phyloP scores from a whole-genome alignment of 2,888 invertebrate species.

The Deroplatys truncata region DNA sequence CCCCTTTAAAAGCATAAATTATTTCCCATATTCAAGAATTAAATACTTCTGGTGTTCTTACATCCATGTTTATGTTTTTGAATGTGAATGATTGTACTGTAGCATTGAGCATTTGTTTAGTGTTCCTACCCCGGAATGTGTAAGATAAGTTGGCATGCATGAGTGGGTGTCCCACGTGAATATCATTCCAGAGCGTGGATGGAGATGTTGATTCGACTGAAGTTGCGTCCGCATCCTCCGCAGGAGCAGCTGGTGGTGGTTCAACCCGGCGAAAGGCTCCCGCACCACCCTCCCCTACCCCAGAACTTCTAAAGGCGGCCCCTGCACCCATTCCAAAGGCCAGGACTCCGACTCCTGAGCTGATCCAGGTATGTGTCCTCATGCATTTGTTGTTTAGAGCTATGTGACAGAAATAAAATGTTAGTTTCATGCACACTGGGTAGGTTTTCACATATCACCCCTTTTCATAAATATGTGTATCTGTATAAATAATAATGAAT shows the following conservation, averaged over 20 bases:
- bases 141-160: conserved; percentile 9
- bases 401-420: neutral
- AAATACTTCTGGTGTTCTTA: neutral
- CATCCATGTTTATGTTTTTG: neutral
- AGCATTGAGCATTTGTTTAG: neutral
- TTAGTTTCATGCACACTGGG: too few species aligned
- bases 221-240: conserved; percentile 31
- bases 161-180: conserved; percentile 27
- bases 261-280: conserved; percentile 27
- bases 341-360: conserved; percentile 44
- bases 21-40: neutral
- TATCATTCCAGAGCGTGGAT: conserved; percentile 34
- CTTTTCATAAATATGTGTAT: too few species aligned
- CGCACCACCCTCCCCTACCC: conserved; percentile 26
- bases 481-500: too few species aligned
- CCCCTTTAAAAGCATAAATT: neutral
- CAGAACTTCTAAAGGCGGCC: conserved; percentile 33
- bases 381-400: neutral
- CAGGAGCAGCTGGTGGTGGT: conserved; percentile 31
- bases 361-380: conserved; percentile 43
- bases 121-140: neutral
- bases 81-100: neutral
- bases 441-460: too few species aligned
- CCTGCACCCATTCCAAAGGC: conserved; percentile 39
- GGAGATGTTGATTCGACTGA: conserved; percentile 31